These are phyloP conservation scores for Aphodius granarius DNA, from an alignment of 2,888 invertebrate species.

Conservation along the genomic window DNA sequence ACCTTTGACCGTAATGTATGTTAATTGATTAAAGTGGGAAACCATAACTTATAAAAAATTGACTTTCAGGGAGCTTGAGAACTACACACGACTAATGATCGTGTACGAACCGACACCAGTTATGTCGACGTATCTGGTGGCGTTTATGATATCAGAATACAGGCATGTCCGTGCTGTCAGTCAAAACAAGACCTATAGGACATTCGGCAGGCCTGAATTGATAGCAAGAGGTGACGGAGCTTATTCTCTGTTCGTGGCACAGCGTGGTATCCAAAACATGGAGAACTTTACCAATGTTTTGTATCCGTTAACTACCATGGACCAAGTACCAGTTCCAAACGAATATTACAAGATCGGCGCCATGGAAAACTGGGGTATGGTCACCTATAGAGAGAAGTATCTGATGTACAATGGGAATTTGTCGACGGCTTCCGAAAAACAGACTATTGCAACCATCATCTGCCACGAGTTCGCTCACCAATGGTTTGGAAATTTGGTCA, in stretches of 20 bases:
- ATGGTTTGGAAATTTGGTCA: constrained; percentile 56
- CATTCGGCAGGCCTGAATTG: constrained; percentile 70
- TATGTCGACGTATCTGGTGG: constrained; percentile 84
- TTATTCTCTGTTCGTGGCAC: constrained; percentile 18
- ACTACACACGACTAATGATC: constrained; percentile 2
- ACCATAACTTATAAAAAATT: background rate
- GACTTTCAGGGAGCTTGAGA: background rate
- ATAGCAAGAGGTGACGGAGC: constrained; percentile 59
- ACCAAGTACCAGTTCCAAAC: constrained; percentile 84
- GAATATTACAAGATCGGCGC: constrained; percentile 72
- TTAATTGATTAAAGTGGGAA: background rate
- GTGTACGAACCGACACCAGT: constrained; percentile 61
- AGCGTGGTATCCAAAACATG: constrained; percentile 47
- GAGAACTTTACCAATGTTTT: constrained; percentile 60
- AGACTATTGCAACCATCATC: constrained; percentile 45
- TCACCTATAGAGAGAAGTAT: constrained; percentile 63
- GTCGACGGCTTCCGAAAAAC: constrained; percentile 32
- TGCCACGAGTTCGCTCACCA: constrained; percentile 62
- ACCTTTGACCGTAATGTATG: background rate
- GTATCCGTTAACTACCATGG: constrained; percentile 70
- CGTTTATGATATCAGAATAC: constrained; percentile 78
- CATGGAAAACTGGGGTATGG: constrained; percentile 92
- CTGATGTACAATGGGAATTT: constrained; percentile 19
- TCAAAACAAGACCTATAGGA: constrained; percentile 54
- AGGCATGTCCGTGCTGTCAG: constrained; percentile 56